Evolutionary conservation across 2,797 vertebrate species (phyloP).

Genomic region (Dallia pectoralis): DNA sequence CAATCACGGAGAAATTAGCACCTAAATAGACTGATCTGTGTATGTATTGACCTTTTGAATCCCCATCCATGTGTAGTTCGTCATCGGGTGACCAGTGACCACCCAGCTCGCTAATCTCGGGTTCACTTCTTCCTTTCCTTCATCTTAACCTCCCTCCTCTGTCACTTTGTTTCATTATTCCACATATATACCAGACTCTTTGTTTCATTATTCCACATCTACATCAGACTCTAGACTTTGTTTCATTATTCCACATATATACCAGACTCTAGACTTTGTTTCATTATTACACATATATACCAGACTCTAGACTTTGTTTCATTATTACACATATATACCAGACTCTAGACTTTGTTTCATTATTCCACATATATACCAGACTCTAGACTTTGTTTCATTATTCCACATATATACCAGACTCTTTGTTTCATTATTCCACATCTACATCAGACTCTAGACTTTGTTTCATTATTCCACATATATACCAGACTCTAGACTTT

Average conservation of each 20-base stretch:
- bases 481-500: too few relatives aligned
- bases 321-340: too few relatives aligned
- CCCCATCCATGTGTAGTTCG: background rate
- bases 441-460: background rate
- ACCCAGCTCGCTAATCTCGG: conserved; percentile 16
- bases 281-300: too few relatives aligned
- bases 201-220: conserved; percentile 9
- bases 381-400: too few relatives aligned
- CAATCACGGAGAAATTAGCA: background rate
- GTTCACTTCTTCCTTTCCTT: conserved; percentile 25
- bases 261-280: too few relatives aligned
- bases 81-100: background rate
- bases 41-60: conserved; percentile 5
- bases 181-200: background rate
- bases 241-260: too few relatives aligned
- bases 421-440: background rate
- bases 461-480: background rate
- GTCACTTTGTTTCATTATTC: background rate
- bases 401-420: too few relatives aligned
- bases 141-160: background rate
- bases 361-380: too few relatives aligned
- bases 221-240: too few relatives aligned
- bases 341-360: too few relatives aligned
- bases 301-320: too few relatives aligned
- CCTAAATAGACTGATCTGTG: background rate